phyloP scores from a whole-genome alignment of 2,113 vertebrate genomes.

The Riparia riparia region DNA sequence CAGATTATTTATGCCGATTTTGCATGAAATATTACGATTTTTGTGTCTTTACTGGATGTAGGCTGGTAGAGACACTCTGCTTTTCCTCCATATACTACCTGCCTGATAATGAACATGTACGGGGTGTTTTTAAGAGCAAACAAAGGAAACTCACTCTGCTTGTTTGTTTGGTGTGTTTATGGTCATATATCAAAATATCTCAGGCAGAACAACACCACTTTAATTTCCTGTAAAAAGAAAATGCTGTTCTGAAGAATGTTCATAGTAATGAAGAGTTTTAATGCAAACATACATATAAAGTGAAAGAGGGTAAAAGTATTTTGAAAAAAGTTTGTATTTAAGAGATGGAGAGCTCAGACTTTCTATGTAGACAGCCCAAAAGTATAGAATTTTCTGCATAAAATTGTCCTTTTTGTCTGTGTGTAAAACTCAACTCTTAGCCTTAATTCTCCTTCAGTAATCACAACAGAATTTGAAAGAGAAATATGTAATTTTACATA shows the following conservation, averaged over 20 bases:
- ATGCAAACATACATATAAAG: not conserved
- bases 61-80: not conserved
- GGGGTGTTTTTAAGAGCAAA: not conserved
- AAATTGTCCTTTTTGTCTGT: not conserved
- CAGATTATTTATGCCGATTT: conserved; percentile 47
- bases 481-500: not conserved
- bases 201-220: not conserved
- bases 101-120: not conserved
- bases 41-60: not conserved
- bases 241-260: not conserved
- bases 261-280: not conserved
- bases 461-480: not conserved
- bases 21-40: not conserved
- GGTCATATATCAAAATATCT: not conserved
- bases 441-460: not conserved
- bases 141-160: not conserved
- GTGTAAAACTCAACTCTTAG: not conserved
- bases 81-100: not conserved
- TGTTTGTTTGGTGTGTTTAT: not conserved
- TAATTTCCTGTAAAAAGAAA: not conserved
- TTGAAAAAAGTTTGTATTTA: not conserved
- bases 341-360: not conserved
- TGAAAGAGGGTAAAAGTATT: not conserved
- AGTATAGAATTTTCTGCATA: not conserved
- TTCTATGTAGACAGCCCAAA: not conserved